Evolutionary conservation across 1,140 invertebrate genomes (phyloP).

Genomic region (Elysia chlorotica): DNA sequence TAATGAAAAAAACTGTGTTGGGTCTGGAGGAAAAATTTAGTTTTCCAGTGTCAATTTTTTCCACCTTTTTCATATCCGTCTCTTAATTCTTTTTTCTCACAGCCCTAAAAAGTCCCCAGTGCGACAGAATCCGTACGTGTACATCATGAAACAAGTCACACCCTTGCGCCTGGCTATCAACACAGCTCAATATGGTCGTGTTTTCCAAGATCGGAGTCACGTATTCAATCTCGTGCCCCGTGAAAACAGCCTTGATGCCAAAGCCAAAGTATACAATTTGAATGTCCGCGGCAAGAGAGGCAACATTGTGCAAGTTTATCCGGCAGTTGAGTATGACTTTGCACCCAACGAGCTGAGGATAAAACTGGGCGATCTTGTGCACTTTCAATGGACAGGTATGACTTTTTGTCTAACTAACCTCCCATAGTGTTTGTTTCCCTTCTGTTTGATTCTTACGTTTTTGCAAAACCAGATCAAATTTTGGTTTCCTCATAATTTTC

Average conservation of each 20-base stretch:
- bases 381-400: constrained; percentile 61
- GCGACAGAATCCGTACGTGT: constrained; percentile 44
- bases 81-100: too few relatives aligned
- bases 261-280: constrained; percentile 46
- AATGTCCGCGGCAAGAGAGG: constrained; percentile 59
- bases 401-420: too few relatives aligned
- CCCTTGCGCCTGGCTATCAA: constrained; percentile 56
- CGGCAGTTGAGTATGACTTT: constrained; percentile 61
- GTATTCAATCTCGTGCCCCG: constrained; percentile 48
- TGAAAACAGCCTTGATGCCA: constrained; percentile 28
- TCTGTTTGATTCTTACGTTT: too few relatives aligned
- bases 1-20: too few relatives aligned
- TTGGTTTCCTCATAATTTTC: too few relatives aligned
- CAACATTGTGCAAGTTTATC: constrained; percentile 60
- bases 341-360: constrained; percentile 46
- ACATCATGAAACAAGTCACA: constrained; percentile 42
- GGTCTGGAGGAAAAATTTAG: too few relatives aligned
- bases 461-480: too few relatives aligned
- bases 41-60: too few relatives aligned
- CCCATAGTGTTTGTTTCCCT: too few relatives aligned
- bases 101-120: constrained; percentile 37
- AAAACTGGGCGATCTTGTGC: constrained; percentile 47
- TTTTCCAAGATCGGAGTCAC: constrained; percentile 60
- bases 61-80: too few relatives aligned
- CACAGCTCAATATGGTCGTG: constrained; percentile 58